These are phyloP conservation scores for Heliconius charithonia DNA, from an alignment of 2,888 invertebrate species.

Conservation along the genomic window DNA sequence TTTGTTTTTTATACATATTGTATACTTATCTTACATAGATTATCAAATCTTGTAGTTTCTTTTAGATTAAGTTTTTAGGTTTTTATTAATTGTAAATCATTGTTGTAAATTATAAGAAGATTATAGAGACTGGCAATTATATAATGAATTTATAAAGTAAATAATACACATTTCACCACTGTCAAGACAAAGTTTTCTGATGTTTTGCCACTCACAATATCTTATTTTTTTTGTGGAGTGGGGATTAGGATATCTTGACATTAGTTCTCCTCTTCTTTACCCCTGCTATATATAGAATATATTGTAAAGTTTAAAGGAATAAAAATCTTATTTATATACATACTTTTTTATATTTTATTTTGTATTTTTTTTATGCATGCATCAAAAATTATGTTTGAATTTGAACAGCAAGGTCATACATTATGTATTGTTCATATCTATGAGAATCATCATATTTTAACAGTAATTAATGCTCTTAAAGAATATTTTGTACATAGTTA, in stretches of 20 bases:
- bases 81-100: neutral
- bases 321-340: neutral
- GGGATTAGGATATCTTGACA: too few species aligned
- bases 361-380: neutral
- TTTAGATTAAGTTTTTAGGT: neutral
- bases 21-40: conserved; percentile 2
- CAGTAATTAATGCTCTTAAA: neutral
- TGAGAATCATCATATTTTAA: neutral
- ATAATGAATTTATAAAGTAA: too few species aligned
- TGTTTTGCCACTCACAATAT: too few species aligned
- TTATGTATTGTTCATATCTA: neutral
- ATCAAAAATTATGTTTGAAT: neutral
- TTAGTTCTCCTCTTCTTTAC: too few species aligned
- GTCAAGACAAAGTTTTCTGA: too few species aligned
- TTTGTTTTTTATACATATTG: neutral
- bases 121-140: neutral
- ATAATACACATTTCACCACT: too few species aligned
- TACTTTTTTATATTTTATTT: neutral
- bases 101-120: neutral
- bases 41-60: neutral
- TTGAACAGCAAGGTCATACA: neutral
- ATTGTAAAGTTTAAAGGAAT: too few species aligned
- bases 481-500: neutral
- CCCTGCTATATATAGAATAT: too few species aligned
- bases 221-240: too few species aligned